Base-by-base conservation (phyloP, 2,113 vertebrate species). In the Bubo bubo region DNA sequence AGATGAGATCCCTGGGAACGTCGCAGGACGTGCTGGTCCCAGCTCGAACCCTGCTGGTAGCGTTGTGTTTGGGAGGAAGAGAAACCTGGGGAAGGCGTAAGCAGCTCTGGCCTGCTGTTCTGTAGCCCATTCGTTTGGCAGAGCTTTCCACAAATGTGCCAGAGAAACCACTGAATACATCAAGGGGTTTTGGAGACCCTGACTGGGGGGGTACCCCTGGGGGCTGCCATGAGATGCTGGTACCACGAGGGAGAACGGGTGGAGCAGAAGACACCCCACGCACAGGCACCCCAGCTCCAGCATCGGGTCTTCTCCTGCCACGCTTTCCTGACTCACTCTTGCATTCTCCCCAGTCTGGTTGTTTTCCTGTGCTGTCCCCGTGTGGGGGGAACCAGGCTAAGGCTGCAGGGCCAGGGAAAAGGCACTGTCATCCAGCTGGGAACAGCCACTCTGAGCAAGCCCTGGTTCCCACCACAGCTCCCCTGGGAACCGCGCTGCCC, bases 401-500 rank as follows among this genome's bases (percentile, higher is more conserved):
- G 23, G n/a, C 24, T 79, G 22, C 34, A 52, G n/a, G 21, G 15
- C 17, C 73, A 67, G 34, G 23, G 24, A 47, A 88, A 64, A 71
- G 14, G 37, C 41, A 50, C 39, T 4, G 3, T 55, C 84, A n/a
- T 37, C n/a, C 55, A 66, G 30, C 35, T 70, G 63, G 41, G 16
- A 86, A 49, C 9, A 80, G 34, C 30, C 37, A 73, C 0, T 0
- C 32, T 1, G 4, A 80, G 4, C 55, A 84, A 91, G 22, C 26
- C 22, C 34, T 4, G 0, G 5, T 8, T 85, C 60, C 37, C 7
- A 41, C 27, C 39, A 59, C 4, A 2, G 47, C 24, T 87, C 16
- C 39, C 14, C 34, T 3, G 14, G 73, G 19, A 81, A 17, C 34
- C 1, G 0, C 0, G 0, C 55, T 89, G 58, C n/a, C 47, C 19